Evolutionary conservation across 2,113 vertebrate genomes (phyloP).

Genomic region (Cyprinus carpio): DNA sequence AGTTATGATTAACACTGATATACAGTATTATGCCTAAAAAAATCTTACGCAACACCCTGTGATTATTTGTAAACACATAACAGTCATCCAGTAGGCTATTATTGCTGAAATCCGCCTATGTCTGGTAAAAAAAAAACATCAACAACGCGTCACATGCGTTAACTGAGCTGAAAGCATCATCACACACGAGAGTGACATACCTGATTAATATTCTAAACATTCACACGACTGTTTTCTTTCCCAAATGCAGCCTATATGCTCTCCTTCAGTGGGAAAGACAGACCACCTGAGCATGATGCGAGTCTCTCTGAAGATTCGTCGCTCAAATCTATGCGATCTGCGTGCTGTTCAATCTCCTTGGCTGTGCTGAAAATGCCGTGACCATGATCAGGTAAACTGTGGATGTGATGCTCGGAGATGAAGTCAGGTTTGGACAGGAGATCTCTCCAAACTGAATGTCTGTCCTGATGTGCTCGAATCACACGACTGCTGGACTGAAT

Average conservation of each 20-base stretch:
- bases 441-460: not conserved
- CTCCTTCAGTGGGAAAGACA: not conserved
- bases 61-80: not conserved
- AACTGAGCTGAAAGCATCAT: not conserved
- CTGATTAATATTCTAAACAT: slow-evolving; percentile 26
- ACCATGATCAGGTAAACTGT: not conserved
- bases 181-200: not conserved
- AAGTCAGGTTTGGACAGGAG: not conserved
- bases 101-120: not conserved
- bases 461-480: slow-evolving; percentile 13
- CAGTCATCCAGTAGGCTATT: not conserved
- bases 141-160: not conserved
- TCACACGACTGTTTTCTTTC: not conserved
- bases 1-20: not conserved
- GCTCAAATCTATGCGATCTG: not conserved
- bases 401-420: not conserved
- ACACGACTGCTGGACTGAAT: slow-evolving; percentile 46
- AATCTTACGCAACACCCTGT: not conserved
- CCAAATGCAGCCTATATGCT: not conserved
- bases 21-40: not conserved
- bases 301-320: slow-evolving; percentile 22
- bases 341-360: not conserved
- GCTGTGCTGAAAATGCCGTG: not conserved
- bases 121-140: not conserved
- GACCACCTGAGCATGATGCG: slow-evolving; percentile 30